Conservation (phyloP, 2,113 vertebrate genomes). For the Psilopogon haemacephalus region DNA sequence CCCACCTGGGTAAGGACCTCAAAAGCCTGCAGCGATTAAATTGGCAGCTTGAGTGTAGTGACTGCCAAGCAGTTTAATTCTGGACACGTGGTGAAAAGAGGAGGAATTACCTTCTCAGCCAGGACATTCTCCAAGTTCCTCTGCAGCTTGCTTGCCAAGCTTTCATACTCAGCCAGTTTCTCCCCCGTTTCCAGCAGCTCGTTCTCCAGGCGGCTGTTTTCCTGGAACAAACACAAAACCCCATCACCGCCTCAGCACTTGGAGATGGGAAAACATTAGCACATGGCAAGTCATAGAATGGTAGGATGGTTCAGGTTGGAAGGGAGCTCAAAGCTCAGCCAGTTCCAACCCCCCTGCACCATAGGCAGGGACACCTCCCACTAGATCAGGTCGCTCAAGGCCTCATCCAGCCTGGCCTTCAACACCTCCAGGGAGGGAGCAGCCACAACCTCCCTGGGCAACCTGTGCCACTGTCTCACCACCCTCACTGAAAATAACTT, state of each 20-base stretch:
- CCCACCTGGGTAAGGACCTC: background rate
- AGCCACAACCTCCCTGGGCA: too few species aligned
- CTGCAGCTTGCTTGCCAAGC: conserved; percentile 84
- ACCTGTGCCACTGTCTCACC: too few species aligned
- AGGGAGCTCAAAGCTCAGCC: too few species aligned
- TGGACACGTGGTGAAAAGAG: accelerated
- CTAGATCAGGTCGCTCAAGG: too few species aligned
- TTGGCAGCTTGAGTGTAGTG: accelerated
- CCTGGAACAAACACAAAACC: conserved; percentile 72
- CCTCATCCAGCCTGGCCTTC: too few species aligned
- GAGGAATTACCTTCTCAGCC: conserved; percentile 85
- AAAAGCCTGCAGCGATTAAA: background rate
- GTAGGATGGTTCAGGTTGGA: too few species aligned
- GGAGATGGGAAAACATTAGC: background rate
- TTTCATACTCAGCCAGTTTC: conserved; percentile 82
- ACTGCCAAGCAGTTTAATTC: background rate
- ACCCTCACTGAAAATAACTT: too few species aligned
- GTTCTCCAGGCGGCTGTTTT: conserved; percentile 87
- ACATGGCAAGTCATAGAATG: background rate
- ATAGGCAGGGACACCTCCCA: too few species aligned
- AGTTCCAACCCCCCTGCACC: too few species aligned
- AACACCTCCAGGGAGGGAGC: too few species aligned
- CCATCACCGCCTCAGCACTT: background rate
- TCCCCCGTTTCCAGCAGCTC: conserved; percentile 87
- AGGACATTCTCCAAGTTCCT: conserved; percentile 85